phyloP scores from a whole-genome alignment of 2,888 invertebrate genomes.

The Stratiomys singularior region DNA sequence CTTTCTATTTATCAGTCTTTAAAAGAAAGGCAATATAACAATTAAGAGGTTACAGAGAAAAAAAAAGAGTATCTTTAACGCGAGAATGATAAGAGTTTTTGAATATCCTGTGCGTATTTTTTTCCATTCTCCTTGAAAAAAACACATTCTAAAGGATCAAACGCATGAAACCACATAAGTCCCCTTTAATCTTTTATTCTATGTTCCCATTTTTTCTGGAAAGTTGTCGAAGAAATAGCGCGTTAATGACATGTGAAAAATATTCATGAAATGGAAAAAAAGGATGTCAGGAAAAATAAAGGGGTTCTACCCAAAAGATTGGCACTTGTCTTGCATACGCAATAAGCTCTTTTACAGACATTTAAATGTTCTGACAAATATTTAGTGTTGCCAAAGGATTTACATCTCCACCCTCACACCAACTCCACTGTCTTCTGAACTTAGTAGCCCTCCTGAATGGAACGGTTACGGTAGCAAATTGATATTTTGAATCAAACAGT shows the following conservation, averaged over 20 bases:
- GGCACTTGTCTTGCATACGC: conserved; percentile 39
- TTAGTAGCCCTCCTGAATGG: too few relatives aligned
- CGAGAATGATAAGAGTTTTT: background rate
- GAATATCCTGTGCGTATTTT: background rate
- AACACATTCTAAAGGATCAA: too few relatives aligned
- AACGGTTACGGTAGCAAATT: too few relatives aligned
- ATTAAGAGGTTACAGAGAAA: background rate
- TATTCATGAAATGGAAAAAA: conserved; percentile 34
- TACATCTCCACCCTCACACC: background rate
- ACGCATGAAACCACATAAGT: background rate
- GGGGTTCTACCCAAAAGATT: background rate
- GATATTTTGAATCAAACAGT: conserved; percentile 27
- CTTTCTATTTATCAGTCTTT: background rate
- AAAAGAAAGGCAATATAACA: background rate
- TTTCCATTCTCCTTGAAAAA: too few relatives aligned
- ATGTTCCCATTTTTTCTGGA: too few relatives aligned
- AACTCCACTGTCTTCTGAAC: background rate
- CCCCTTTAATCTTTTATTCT: background rate
- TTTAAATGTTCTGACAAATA: background rate
- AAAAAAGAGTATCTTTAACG: background rate
- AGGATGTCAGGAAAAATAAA: background rate
- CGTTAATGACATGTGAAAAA: conserved; percentile 29
- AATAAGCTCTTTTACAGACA: conserved; percentile 21
- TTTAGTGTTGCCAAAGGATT: conserved; percentile 19
- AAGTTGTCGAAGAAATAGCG: background rate